Conservation (phyloP, 2,888 invertebrate genomes). For the Pheosia tremula region DNA sequence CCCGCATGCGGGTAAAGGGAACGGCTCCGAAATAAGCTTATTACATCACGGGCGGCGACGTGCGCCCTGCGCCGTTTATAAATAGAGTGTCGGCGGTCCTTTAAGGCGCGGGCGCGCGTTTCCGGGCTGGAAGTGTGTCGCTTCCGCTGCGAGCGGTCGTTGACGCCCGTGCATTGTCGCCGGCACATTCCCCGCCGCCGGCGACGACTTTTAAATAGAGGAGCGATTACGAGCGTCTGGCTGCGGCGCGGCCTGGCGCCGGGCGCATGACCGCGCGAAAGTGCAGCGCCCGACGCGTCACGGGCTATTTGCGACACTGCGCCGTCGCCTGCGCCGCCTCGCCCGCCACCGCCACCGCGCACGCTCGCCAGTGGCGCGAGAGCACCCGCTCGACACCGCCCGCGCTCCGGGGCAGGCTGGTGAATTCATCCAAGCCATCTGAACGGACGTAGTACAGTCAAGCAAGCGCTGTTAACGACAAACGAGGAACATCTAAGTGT, state of each 20-base stretch:
- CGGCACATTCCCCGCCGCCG: conserved; percentile 76
- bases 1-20: conserved; percentile 45
- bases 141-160: conserved; percentile 82
- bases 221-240: conserved; percentile 80
- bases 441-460: not conserved
- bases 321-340: conserved; percentile 33
- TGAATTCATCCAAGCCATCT: not conserved
- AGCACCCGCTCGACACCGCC: conserved; percentile 16
- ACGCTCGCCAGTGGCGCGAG: conserved; percentile 15
- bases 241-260: conserved; percentile 64
- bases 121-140: conserved; percentile 84
- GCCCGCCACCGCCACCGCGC: conserved; percentile 23
- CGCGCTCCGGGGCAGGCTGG: not conserved
- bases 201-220: conserved; percentile 81
- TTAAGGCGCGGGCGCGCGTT: conserved; percentile 80
- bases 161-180: conserved; percentile 79
- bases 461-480: not conserved
- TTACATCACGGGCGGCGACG: conserved; percentile 61
- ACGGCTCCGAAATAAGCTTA: conserved; percentile 60
- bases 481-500: not conserved
- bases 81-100: conserved; percentile 74
- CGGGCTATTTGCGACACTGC: conserved; percentile 78
- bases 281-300: conserved; percentile 82
- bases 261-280: conserved; percentile 80
- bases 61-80: conserved; percentile 68